Base-by-base conservation (phyloP, 2,113 vertebrate genomes). In the Aegotheles bennettii region DNA sequence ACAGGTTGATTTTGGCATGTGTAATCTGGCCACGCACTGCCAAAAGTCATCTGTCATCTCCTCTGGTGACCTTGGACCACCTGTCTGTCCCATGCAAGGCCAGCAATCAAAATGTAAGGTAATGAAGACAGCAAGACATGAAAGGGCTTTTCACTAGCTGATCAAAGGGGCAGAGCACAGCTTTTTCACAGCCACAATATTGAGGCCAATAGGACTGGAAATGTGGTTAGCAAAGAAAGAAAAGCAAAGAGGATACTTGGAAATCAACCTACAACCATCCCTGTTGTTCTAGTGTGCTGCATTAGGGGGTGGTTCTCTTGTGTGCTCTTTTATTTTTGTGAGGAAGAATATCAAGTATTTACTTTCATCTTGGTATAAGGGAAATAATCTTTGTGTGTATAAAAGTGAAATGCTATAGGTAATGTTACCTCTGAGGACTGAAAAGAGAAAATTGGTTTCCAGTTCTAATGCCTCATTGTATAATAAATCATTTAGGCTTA, bases 101-200 rank as follows among this genome's bases (percentile, higher is more conserved):
- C 89, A 42, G 96, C 91, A 96, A 95, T 96, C 97, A 96, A 95
- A 95, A 83, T 38, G 9, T 12, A 77, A 42, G 84, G 15, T 96
- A 94, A 96, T 60, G 93, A 96, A 90, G 94, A 21, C 74, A 88
- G 92, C 51, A 9, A 85, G 69, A 88, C 92, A 95, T 94, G 91
- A 97, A 97, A 96, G 87, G 79, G 76, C 61, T 94, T 50, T 70
- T 78, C 65, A 33, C 48, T 61, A 43, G 69, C 73, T 90, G 91
- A 96, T 95, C 96, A 96, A 97, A 97, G 94, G 63, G 77, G 23
- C 48, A 95, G 91, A 92, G 73, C 33, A 4, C 7, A 3, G 40
- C 36, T 33, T 65, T 90, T 64, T 24, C 85, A 84, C 56, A 40
- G 47, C 38, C 33, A 6, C 21, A 77, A 75, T 47, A 68, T 4